Conservation (phyloP, 1,140 invertebrate genomes). For the Leptinotarsa lineolata region DNA sequence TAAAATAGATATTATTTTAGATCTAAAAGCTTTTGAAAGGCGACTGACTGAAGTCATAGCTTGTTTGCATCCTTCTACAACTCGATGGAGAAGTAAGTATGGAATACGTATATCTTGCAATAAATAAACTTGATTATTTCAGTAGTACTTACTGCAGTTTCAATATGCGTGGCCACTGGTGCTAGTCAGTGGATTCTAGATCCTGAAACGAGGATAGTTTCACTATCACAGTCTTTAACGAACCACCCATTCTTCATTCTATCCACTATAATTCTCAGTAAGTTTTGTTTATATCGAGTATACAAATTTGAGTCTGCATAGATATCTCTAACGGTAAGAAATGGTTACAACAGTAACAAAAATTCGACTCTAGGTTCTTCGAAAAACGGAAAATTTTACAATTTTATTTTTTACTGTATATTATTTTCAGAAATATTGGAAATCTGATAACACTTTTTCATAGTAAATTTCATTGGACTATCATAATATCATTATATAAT, state of each 20-base stretch:
- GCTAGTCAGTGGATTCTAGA: slow-evolving; percentile 95
- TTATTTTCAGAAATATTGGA: no score
- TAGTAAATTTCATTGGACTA: no score
- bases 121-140: slow-evolving; percentile 40
- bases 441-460: no score
- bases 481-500: no score
- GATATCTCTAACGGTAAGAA: no score
- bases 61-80: slow-evolving; percentile 87
- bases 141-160: slow-evolving; percentile 84
- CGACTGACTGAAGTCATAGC: slow-evolving; percentile 95
- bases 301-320: no score
- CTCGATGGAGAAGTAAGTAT: slow-evolving; percentile 86
- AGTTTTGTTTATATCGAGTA: neutral
- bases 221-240: slow-evolving; percentile 86
- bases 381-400: no score
- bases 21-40: slow-evolving; percentile 95
- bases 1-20: slow-evolving; percentile 66
- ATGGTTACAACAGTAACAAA: no score
- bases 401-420: no score
- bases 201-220: slow-evolving; percentile 83
- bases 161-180: slow-evolving; percentile 86
- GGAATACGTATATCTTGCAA: neutral
- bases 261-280: slow-evolving; percentile 81
- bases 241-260: slow-evolving; percentile 98
- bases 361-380: no score